Evolutionary conservation across 2,113 vertebrate species (phyloP).

Genomic region (Ciconia maguari): DNA sequence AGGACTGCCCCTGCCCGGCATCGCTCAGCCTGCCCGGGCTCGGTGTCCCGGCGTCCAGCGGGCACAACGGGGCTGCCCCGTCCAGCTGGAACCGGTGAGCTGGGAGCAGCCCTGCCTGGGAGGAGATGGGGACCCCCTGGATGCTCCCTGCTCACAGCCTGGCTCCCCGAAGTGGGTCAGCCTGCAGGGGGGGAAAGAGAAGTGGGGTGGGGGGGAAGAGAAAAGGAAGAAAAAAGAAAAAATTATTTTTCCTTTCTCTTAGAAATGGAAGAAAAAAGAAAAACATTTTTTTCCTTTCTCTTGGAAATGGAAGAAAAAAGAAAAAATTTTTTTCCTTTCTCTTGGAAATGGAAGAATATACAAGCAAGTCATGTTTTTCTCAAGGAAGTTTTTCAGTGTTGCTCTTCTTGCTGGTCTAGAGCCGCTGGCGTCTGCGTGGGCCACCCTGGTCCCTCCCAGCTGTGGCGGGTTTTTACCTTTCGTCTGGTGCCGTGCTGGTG

Average conservation of each 20-base stretch:
- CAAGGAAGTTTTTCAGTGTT: background rate
- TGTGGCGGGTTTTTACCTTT: background rate
- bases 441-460: background rate
- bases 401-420: background rate
- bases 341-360: background rate
- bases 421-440: accelerated
- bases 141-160: background rate
- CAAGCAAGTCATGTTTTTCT: background rate
- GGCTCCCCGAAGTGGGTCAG: background rate
- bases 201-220: too few relatives aligned
- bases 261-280: background rate
- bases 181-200: background rate
- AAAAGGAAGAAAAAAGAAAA: background rate
- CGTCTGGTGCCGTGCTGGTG: accelerated
- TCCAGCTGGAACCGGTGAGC: background rate
- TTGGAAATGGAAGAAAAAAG: background rate
- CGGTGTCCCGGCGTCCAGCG: accelerated
- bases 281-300: background rate
- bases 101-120: background rate
- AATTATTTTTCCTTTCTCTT: background rate
- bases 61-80: background rate
- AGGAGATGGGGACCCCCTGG: background rate
- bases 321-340: background rate
- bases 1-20: accelerated
- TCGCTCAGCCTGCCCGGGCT: accelerated